Conservation (phyloP, 2,797 vertebrate species). For the Nasua narica region DNA sequence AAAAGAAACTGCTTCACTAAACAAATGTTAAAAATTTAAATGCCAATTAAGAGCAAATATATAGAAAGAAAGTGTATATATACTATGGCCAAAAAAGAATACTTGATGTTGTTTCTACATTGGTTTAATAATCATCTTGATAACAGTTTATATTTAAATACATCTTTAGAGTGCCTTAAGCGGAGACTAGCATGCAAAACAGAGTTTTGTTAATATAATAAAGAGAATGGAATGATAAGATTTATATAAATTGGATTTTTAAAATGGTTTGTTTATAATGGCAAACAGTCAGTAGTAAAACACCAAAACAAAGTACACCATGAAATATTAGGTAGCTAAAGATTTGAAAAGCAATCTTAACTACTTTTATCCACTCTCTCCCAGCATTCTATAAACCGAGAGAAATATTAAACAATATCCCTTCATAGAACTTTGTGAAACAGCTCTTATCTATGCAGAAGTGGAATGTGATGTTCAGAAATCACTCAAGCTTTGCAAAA, state of each 20-base stretch:
- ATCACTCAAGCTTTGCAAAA: slow-evolving; percentile 26
- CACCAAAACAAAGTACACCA: background rate
- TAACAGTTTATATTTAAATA: background rate
- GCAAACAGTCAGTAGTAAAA: background rate
- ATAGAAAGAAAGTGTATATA: background rate
- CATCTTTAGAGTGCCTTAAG: background rate
- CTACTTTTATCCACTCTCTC: background rate
- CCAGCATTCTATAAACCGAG: background rate
- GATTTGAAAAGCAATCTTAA: background rate
- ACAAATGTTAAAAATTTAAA: background rate
- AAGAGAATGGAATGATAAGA: background rate
- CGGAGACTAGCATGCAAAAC: background rate
- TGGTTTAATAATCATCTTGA: background rate
- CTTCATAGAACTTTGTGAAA: background rate
- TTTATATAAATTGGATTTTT: background rate
- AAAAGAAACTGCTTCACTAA: background rate
- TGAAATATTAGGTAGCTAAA: background rate
- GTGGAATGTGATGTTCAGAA: background rate
- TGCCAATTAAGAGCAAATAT: background rate
- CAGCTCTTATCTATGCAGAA: background rate
- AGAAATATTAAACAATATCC: background rate
- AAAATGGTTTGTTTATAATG: background rate
- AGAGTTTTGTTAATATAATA: background rate
- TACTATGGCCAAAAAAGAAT: background rate
- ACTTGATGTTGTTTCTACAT: background rate